Conservation (phyloP, 2,888 invertebrate species). For the Atethmia centrago region DNA sequence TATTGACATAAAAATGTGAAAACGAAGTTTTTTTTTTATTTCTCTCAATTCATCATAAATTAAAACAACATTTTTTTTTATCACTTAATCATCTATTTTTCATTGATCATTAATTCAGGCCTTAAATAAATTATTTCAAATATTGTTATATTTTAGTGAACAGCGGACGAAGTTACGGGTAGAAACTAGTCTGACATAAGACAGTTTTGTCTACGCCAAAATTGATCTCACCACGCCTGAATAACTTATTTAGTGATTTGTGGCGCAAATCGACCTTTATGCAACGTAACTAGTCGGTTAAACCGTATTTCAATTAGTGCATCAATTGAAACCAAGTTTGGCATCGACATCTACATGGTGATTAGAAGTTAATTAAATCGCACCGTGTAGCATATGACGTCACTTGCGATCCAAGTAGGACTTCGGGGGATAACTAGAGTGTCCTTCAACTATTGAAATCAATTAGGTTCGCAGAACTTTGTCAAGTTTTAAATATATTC, state of each 20-base stretch:
- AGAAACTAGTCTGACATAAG: no score
- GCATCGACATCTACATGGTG: not conserved
- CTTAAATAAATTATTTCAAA: not conserved
- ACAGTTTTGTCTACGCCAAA: no score
- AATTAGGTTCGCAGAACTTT: not conserved
- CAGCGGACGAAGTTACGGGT: no score
- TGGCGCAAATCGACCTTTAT: not conserved
- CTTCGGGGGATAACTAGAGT: not conserved
- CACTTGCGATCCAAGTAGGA: not conserved
- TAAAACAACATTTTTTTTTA: not conserved
- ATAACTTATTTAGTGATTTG: not conserved
- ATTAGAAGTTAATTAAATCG: conserved; percentile 30
- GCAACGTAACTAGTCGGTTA: not conserved
- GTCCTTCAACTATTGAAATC: conserved; percentile 2
- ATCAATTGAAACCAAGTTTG: conserved; percentile 13
- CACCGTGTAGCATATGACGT: not conserved
- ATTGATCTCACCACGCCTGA: no score
- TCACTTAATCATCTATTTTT: not conserved
- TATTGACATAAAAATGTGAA: no score
- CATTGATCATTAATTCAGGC: not conserved
- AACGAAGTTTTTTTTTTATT: no score
- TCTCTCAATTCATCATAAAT: no score
- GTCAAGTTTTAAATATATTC: not conserved
- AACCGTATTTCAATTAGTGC: conserved; percentile 7
- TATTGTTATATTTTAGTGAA: not conserved